Conservation (phyloP, 2,888 invertebrate genomes). For the Thalpophila matura region DNA sequence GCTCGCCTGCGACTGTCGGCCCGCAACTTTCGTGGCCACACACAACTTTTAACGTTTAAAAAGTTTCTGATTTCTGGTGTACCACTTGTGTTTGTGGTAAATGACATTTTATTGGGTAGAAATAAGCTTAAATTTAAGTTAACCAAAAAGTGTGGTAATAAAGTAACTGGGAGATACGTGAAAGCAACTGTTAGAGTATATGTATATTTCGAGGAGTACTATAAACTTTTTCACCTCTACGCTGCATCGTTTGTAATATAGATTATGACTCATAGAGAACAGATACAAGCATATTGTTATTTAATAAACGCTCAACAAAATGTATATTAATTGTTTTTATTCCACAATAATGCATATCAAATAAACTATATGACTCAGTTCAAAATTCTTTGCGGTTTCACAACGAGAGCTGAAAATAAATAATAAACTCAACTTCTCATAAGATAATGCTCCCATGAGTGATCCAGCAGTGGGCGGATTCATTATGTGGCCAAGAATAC, state of each 20-base stretch:
- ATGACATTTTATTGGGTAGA: slow-evolving; percentile 14
- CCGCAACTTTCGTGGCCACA: slow-evolving; percentile 53
- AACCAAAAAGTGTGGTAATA: background rate
- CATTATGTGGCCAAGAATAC: slow-evolving; percentile 17
- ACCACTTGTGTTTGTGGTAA: slow-evolving; percentile 32
- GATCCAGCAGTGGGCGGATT: slow-evolving; percentile 32
- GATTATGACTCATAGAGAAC: background rate
- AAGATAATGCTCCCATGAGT: slow-evolving; percentile 38
- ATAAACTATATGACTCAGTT: slow-evolving; percentile 38
- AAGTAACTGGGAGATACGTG: background rate
- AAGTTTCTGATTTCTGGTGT: slow-evolving; percentile 48
- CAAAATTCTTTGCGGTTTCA: slow-evolving; percentile 44
- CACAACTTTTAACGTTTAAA: slow-evolving; percentile 52
- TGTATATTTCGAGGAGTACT: background rate
- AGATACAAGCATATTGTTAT: no score
- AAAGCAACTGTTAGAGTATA: background rate
- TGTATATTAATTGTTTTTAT: no score
- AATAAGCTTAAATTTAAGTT: slow-evolving; percentile 10
- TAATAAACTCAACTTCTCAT: slow-evolving; percentile 35
- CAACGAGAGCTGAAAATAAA: slow-evolving; percentile 52
- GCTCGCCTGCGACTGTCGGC: slow-evolving; percentile 57
- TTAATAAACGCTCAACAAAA: no score
- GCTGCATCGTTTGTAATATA: background rate
- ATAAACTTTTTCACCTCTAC: background rate
- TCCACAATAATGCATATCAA: slow-evolving; percentile 15